Conservation (phyloP, 2,113 vertebrate species). For the Morone chrysops region DNA sequence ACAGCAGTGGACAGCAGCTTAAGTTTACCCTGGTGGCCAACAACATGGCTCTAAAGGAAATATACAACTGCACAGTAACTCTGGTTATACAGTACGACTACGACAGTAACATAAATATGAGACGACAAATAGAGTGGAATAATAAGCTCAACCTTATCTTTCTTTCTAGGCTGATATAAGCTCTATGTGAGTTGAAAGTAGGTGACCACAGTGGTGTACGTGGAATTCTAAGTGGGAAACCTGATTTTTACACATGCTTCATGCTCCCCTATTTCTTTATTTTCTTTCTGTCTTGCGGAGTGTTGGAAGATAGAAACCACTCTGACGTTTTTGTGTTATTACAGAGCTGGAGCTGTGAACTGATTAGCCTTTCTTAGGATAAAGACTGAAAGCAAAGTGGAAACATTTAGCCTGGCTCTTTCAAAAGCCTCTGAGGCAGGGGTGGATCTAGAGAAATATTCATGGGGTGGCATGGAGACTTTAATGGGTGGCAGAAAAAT, state of each 20-base stretch:
- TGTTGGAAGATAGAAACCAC: too few species aligned
- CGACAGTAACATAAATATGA: neutral
- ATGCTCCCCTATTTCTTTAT: too few species aligned
- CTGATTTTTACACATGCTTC: too few species aligned
- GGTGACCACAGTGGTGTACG: neutral
- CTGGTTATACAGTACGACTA: neutral
- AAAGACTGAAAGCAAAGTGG: neutral
- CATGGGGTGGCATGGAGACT: too few species aligned
- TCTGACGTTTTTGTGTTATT: too few species aligned
- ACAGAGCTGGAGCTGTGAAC: neutral
- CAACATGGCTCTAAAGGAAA: conserved; percentile 35
- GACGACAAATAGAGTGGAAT: neutral
- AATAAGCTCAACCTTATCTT: conserved; percentile 1
- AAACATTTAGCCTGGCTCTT: too few species aligned
- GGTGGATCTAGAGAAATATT: too few species aligned
- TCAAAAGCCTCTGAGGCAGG: too few species aligned
- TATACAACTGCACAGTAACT: conserved; percentile 6
- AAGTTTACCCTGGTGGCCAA: conserved; percentile 41
- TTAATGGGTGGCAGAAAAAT: too few species aligned
- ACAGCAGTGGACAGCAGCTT: conserved; percentile 24
- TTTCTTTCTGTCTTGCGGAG: too few species aligned
- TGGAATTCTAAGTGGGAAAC: neutral
- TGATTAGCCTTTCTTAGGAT: neutral
- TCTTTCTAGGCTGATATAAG: neutral
- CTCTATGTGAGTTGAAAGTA: neutral